Percentiles rank a stretch among this genome's conserved stretches.
phyloP scores from a whole-genome alignment of 1,140 invertebrate genomes.

The roundworm (Caenorhabditis elegans) region DNA sequence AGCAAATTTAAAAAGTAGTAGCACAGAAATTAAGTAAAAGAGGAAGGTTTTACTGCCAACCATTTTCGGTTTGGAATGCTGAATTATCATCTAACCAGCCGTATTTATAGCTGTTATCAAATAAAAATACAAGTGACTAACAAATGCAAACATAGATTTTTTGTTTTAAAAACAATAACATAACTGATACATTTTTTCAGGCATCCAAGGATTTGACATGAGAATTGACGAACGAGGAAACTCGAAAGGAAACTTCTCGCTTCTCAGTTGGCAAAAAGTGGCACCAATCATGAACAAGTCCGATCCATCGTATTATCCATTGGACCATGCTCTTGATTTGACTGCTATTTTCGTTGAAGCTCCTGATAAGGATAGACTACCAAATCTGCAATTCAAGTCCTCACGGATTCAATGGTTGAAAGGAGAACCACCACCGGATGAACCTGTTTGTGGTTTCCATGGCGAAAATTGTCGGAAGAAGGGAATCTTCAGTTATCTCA shows the following conservation, averaged over 20 bases:
- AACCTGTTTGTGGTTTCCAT: slow-evolving; percentile 87
- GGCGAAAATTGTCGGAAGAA: slow-evolving; percentile 73
- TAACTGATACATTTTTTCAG: too few relatives aligned
- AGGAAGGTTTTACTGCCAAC: too few relatives aligned
- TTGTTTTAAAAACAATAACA: too few relatives aligned
- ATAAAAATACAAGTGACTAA: too few relatives aligned
- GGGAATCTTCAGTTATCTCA: not conserved
- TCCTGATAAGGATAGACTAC: slow-evolving; percentile 5
- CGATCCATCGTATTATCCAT: slow-evolving; percentile 54
- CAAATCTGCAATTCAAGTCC: not conserved
- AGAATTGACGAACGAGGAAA: slow-evolving; percentile 87
- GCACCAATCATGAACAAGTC: slow-evolving; percentile 45
- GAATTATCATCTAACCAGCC: too few relatives aligned
- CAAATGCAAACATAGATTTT: too few relatives aligned
- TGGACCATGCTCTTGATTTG: slow-evolving; percentile 67
- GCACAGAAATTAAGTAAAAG: not conserved
- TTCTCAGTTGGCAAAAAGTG: slow-evolving; percentile 71
- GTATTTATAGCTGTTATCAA: too few relatives aligned
- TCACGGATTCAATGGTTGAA: slow-evolving; percentile 72
- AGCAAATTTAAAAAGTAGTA: too few relatives aligned
- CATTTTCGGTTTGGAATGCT: too few relatives aligned
- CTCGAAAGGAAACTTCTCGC: slow-evolving; percentile 93
- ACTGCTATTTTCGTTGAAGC: slow-evolving; percentile 62
- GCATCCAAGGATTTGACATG: slow-evolving; percentile 86
- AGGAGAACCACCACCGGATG: slow-evolving; percentile 80